Evolutionary conservation across 2,113 vertebrate species (phyloP).

Genomic region (Epinephelus moara): DNA sequence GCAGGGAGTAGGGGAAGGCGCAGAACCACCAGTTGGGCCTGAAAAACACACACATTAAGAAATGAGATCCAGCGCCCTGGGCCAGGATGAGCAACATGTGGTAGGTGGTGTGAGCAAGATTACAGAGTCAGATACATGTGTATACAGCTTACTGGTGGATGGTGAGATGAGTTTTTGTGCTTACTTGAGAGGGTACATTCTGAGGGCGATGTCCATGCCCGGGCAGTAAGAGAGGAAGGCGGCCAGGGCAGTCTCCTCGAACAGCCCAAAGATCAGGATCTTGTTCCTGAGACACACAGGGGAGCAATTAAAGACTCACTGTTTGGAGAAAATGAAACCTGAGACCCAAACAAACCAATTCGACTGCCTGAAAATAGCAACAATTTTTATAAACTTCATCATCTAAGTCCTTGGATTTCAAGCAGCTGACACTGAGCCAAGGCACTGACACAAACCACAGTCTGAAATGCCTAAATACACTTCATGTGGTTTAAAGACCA

Average conservation of each 20-base stretch:
- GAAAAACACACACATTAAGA: conserved; percentile 46
- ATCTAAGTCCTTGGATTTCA: background rate
- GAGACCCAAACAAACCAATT: background rate
- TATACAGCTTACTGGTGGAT: background rate
- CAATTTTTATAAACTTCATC: background rate
- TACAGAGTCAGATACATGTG: background rate
- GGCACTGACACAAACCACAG: background rate
- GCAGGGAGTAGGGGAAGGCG: conserved; percentile 88
- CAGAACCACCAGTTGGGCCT: conserved; percentile 90
- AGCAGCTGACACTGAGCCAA: background rate
- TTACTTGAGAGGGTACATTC: conserved; percentile 89
- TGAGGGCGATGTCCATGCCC: conserved; percentile 87
- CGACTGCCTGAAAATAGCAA: background rate
- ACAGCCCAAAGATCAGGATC: conserved; percentile 88
- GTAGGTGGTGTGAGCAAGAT: conserved; percentile 10
- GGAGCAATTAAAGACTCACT: background rate
- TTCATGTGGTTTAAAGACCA: background rate
- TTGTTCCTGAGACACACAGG: conserved; percentile 81
- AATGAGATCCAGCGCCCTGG: conserved; percentile 36
- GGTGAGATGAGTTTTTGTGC: background rate
- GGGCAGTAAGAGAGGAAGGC: conserved; percentile 89
- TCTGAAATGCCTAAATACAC: background rate
- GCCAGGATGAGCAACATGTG: conserved; percentile 29
- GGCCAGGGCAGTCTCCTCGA: conserved; percentile 88
- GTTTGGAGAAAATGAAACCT: background rate